Base-by-base conservation (phyloP, 2,888 invertebrate genomes). In the Pterobdella sp. region DNA sequence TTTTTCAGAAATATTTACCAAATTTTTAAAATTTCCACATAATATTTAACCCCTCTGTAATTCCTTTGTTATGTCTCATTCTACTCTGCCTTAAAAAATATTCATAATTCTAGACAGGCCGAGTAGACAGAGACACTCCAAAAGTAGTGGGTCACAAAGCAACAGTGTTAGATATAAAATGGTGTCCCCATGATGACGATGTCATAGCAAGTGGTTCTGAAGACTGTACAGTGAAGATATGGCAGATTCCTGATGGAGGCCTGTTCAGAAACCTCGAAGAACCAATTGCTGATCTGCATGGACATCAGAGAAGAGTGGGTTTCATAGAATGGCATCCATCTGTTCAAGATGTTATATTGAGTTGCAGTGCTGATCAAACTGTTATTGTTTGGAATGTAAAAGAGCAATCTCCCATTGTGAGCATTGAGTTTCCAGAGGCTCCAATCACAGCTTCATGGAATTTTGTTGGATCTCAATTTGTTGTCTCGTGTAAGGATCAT, bases 151-250 rank as follows among this genome's bases (percentile, higher is more conserved):
- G 95, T n/a, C 95, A 96, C 85, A 89, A 90, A 77, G 92, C 92
- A 75, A 90, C 93, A 73, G 93, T 94, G 72, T 86, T 93, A 79
- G 94, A 94, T 84, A 90, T 94, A 78, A 92, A 93, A 82, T 96
- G 94, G 94, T 93, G 93, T 85, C 95, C 95, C 37, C 94, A 94
- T 86, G 93, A 96, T 85, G 95, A 96, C 85, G 92, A 95, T 85
- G 89, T 94, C 80, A 93, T 95, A 79, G 94, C 94, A 14, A 93
- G 93, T 73, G 92, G 91, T 81, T 93, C 94, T 74, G 95, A 95
- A 84, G 95, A 96, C 85, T 93, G 93, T 84, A 92, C 94, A 79
- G 92, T 93, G 66, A 86, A 82, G 76, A 75, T 78, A 85, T 94
- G 94, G 94, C 90, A 93, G 82, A 93, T 96, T 79, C 92, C 95